A percentile compares a stretch with the other conserved stretches of the same genome.
phyloP scores from a whole-genome alignment of 1,140 invertebrate species.

The Chironomus striatipennis region DNA sequence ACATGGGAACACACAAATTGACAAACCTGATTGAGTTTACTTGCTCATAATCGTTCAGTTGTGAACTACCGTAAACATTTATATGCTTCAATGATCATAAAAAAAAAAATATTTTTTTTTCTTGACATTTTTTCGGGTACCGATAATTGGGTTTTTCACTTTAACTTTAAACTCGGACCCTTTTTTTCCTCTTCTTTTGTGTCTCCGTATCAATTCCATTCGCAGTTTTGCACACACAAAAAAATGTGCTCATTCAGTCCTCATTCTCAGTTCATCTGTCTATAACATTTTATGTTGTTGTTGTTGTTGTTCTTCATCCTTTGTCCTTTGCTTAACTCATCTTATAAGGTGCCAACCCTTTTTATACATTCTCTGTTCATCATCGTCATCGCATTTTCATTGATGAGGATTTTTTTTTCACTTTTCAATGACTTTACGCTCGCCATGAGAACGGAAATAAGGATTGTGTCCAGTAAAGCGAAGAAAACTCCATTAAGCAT shows the following conservation, averaged over 20 bases:
- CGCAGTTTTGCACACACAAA: background rate
- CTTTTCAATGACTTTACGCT: background rate
- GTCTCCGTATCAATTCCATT: too few species aligned
- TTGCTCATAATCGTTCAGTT: background rate
- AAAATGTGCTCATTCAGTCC: background rate
- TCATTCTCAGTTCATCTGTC: background rate
- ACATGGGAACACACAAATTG: background rate
- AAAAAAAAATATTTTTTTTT: background rate
- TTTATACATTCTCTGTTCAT: background rate
- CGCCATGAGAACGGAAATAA: background rate
- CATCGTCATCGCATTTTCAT: background rate
- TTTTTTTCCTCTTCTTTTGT: background rate
- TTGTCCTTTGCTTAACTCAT: too few species aligned
- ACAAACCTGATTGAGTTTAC: background rate
- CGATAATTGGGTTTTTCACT: background rate
- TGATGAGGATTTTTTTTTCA: background rate
- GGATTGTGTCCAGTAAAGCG: background rate
- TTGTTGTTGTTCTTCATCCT: background rate
- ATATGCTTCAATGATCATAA: background rate
- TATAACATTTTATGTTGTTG: background rate
- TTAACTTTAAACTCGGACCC: slow-evolving; percentile 3
- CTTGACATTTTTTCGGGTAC: background rate
- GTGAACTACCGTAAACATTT: slow-evolving; percentile 23
- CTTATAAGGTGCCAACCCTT: background rate
- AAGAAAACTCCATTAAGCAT: background rate